These are phyloP conservation scores for Epiblema foenella DNA, from an alignment of 2,888 invertebrate species.

Conservation along the genomic window DNA sequence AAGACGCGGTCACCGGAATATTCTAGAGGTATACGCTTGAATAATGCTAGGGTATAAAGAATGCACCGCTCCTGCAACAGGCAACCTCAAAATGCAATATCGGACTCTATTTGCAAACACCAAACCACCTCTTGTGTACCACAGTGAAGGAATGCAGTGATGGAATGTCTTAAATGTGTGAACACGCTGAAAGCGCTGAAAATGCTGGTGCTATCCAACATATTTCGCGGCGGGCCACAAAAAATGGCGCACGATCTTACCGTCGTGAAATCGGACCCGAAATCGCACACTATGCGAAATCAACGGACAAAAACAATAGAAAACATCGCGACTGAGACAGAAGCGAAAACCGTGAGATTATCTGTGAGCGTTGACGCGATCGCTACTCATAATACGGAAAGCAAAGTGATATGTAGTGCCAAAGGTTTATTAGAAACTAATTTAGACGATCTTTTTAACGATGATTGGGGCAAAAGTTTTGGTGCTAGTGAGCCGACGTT, in stretches of 20 bases:
- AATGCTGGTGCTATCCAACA: slow-evolving; percentile 82
- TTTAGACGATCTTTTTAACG: slow-evolving; percentile 79
- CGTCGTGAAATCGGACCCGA: slow-evolving; percentile 54
- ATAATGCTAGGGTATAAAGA: slow-evolving; percentile 70
- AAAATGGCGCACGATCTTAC: slow-evolving; percentile 63
- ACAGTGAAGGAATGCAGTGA: slow-evolving; percentile 81
- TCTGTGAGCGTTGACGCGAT: slow-evolving; percentile 78
- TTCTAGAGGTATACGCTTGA: slow-evolving; percentile 71
- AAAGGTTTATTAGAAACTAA: slow-evolving; percentile 84
- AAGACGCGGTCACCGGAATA: slow-evolving; percentile 65
- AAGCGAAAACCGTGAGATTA: slow-evolving; percentile 61
- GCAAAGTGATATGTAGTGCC: slow-evolving; percentile 83
- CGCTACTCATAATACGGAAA: slow-evolving; percentile 67
- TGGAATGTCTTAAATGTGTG: slow-evolving; percentile 79
- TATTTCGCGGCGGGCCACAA: slow-evolving; percentile 74
- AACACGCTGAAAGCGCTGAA: slow-evolving; percentile 79
- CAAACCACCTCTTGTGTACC: slow-evolving; percentile 62
- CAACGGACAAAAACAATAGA: slow-evolving; percentile 72
- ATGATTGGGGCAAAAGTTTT: slow-evolving; percentile 72
- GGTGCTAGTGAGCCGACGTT: slow-evolving; percentile 79
- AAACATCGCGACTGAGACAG: slow-evolving; percentile 62
- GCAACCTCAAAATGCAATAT: slow-evolving; percentile 51
- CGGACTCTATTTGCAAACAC: slow-evolving; percentile 62
- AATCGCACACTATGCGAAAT: slow-evolving; percentile 67
- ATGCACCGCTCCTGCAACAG: slow-evolving; percentile 72